These are phyloP conservation scores for Andricus quercusramuli DNA, from an alignment of 2,888 invertebrate species.

Conservation along the genomic window DNA sequence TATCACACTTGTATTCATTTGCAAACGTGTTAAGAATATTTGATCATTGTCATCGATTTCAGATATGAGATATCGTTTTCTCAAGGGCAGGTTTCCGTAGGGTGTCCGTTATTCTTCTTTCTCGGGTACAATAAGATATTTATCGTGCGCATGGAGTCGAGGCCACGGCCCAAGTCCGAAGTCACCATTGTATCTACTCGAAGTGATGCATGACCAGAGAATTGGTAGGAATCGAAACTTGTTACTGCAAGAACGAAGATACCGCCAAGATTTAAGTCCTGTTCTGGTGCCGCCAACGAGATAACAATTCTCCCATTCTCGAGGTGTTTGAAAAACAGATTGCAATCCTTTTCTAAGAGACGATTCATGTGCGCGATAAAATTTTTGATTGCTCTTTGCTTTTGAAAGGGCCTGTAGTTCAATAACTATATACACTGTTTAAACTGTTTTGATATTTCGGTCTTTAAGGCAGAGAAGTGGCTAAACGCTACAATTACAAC, in stretches of 20 bases:
- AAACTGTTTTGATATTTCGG: neutral
- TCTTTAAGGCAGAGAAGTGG: neutral
- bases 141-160: slow-evolving; percentile 67
- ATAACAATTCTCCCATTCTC: slow-evolving; percentile 61
- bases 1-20: neutral
- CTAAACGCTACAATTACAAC: slow-evolving; percentile 7
- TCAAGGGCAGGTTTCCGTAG: slow-evolving; percentile 44
- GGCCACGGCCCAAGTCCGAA: slow-evolving; percentile 68
- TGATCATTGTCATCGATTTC: slow-evolving; percentile 2
- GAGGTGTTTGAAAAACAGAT: slow-evolving; percentile 50
- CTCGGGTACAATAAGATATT: slow-evolving; percentile 75
- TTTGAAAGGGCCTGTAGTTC: neutral
- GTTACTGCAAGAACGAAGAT: slow-evolving; percentile 73
- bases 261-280: slow-evolving; percentile 72
- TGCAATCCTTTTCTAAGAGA: slow-evolving; percentile 41
- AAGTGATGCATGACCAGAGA: slow-evolving; percentile 76
- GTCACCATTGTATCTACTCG: slow-evolving; percentile 74
- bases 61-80: slow-evolving; percentile 9
- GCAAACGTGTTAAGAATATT: slow-evolving; percentile 1
- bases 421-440: neutral
- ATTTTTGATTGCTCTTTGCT: neutral
- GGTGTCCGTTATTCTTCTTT: slow-evolving; percentile 64
- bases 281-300: slow-evolving; percentile 66
- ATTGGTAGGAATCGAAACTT: slow-evolving; percentile 77
- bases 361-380: neutral